These are phyloP conservation scores for Gavia stellata DNA, from an alignment of 2,113 vertebrate species.

Conservation along the genomic window DNA sequence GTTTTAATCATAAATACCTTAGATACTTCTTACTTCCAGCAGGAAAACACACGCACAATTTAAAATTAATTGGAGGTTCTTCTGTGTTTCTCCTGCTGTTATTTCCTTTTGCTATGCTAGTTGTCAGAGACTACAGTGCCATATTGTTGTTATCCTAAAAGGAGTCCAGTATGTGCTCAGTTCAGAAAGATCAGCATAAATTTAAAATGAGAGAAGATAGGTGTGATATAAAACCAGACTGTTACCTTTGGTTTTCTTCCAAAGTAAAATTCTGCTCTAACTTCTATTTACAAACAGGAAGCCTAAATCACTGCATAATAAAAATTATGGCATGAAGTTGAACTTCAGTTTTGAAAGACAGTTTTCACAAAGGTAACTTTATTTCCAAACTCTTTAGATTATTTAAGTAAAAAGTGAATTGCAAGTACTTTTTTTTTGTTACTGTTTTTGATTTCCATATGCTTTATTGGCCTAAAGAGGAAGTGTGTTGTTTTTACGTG, in stretches of 20 bases:
- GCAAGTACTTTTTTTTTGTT: background rate
- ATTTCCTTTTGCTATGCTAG: background rate
- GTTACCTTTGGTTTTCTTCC: background rate
- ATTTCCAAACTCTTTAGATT: background rate
- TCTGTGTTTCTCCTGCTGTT: background rate
- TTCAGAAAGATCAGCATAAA: background rate
- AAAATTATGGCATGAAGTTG: background rate
- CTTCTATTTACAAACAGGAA: background rate
- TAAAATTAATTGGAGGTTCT: background rate
- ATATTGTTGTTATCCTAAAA: background rate
- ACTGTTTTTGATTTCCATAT: background rate
- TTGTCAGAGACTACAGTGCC: background rate
- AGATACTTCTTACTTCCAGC: background rate
- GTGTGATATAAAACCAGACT: background rate
- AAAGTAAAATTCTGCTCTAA: background rate
- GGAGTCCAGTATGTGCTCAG: background rate
- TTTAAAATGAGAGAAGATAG: background rate
- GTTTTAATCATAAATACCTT: background rate
- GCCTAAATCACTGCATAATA: background rate
- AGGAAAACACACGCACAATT: background rate
- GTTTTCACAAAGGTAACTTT: background rate
- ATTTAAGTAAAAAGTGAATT: background rate
- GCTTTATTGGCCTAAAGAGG: background rate
- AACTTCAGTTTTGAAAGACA: background rate
- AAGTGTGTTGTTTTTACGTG: background rate